These are phyloP conservation scores for Eledona agricola DNA, from an alignment of 2,888 invertebrate genomes.

Conservation along the genomic window DNA sequence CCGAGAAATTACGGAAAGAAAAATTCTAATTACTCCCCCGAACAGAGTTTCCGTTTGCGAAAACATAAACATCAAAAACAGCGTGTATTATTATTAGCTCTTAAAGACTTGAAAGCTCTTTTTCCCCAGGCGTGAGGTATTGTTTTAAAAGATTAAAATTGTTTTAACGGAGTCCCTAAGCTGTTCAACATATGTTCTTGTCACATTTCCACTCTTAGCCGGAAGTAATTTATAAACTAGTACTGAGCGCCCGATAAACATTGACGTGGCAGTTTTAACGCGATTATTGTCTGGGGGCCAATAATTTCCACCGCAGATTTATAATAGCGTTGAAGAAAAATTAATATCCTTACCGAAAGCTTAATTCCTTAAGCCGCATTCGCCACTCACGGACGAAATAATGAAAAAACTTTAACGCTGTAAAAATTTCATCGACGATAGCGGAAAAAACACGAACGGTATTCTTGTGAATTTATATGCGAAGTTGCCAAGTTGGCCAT, in stretches of 20 bases:
- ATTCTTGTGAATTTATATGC: constrained; percentile 38
- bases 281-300: constrained; percentile 10
- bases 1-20: constrained; percentile 19
- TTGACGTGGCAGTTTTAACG: constrained; percentile 10
- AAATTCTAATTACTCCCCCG: constrained; percentile 31
- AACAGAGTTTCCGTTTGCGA: constrained; percentile 14
- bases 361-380: constrained; percentile 30
- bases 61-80: constrained; percentile 32
- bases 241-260: constrained; percentile 7
- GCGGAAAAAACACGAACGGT: constrained; percentile 37
- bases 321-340: constrained; percentile 20
- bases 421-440: constrained; percentile 38
- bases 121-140: constrained; percentile 16
- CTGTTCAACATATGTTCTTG: constrained; percentile 28
- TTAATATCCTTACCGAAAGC: constrained; percentile 28
- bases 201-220: constrained; percentile 23
- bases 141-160: constrained; percentile 34
- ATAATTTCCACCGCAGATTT: constrained; percentile 5
- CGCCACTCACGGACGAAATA: constrained; percentile 33
- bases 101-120: constrained; percentile 30
- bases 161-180: constrained; percentile 25
- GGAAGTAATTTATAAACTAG: constrained; percentile 25
- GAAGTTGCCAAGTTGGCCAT: constrained; percentile 26
- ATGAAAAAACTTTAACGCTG: constrained; percentile 41
- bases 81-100: constrained; percentile 35